Percentiles rank a stretch among this genome's conserved stretches.
Conservation (phyloP, 23 tunicate species). For the Clavelina lepadiformis region DNA sequence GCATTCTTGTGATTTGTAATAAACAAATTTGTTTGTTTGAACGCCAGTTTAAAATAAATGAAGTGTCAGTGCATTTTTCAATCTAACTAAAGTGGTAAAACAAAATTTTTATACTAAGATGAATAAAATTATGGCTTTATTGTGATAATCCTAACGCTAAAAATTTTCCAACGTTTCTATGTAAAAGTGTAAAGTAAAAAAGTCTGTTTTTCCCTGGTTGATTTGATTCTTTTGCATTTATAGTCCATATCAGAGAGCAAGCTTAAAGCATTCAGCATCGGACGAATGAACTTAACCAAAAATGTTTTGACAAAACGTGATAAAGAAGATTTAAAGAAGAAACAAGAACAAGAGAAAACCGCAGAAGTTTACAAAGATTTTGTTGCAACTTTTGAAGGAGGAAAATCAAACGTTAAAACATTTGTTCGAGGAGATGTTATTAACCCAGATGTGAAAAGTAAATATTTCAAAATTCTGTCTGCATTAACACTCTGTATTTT, state of each 20-base stretch:
- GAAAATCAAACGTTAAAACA: constrained; percentile 57
- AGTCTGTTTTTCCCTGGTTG: no score
- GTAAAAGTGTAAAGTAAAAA: no score
- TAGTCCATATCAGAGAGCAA: constrained; percentile 84
- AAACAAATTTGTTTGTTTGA: no score
- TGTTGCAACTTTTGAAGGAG: constrained; percentile 83
- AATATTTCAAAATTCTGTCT: constrained; percentile 1
- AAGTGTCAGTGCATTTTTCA: no score
- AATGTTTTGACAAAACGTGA: constrained; percentile 69
- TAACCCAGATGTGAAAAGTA: constrained; percentile 75
- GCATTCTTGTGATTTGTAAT: no score
- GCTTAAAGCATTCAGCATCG: constrained; percentile 95
- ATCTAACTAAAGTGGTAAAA: no score
- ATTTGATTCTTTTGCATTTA: constrained; percentile 10
- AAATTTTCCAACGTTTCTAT: no score
- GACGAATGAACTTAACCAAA: constrained; percentile 78
- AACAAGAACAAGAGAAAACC: constrained; percentile 81
- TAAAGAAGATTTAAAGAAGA: constrained; percentile 62
- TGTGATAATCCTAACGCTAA: no score
- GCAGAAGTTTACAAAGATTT: constrained; percentile 84
- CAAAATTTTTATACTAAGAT: no score
- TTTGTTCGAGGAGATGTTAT: constrained; percentile 94
- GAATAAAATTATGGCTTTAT: no score
- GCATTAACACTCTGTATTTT: not conserved
- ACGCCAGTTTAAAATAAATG: no score